Percentiles rank a stretch among this genome's conserved stretches.
phyloP scores from a whole-genome alignment of 2,888 invertebrate species.

The Meiosimyza platycephala region DNA sequence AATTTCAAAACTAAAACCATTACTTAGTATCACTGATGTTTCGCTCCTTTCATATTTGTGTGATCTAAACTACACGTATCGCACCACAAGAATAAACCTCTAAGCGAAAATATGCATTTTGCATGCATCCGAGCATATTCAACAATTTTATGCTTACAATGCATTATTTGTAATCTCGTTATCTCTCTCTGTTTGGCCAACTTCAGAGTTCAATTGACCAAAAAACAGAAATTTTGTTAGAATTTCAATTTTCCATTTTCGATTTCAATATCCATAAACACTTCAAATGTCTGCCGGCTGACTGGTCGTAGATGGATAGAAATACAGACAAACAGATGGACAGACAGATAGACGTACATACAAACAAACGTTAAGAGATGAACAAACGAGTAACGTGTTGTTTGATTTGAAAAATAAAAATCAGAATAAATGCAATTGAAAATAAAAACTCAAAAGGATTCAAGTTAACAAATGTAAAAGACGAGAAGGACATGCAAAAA shows the following conservation, averaged over 20 bases:
- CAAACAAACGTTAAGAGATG: constrained; percentile 2
- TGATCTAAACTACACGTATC: no score
- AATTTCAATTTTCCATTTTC: constrained; percentile 47
- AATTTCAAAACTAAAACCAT: no score
- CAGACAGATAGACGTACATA: neutral
- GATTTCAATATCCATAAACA: constrained; percentile 61
- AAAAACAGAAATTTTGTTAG: constrained; percentile 46
- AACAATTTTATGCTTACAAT: constrained; percentile 23
- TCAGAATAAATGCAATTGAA: constrained; percentile 43
- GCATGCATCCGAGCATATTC: constrained; percentile 1
- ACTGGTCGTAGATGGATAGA: constrained; percentile 17
- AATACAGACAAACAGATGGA: constrained; percentile 13
- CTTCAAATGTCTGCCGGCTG: constrained; percentile 53
- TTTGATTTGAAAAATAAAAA: constrained; percentile 38
- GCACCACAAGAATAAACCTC: neutral
- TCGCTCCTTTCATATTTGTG: no score
- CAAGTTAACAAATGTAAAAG: no score
- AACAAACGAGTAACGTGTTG: constrained; percentile 42
- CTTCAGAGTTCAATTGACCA: constrained; percentile 51
- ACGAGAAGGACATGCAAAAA: no score
- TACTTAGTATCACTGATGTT: no score
- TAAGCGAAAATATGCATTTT: constrained; percentile 6
- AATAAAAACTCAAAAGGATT: neutral
- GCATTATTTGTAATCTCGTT: constrained; percentile 37
- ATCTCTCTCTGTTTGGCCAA: constrained; percentile 45